phyloP scores from a whole-genome alignment of 2,113 vertebrate species.

The Nibea albiflora region DNA sequence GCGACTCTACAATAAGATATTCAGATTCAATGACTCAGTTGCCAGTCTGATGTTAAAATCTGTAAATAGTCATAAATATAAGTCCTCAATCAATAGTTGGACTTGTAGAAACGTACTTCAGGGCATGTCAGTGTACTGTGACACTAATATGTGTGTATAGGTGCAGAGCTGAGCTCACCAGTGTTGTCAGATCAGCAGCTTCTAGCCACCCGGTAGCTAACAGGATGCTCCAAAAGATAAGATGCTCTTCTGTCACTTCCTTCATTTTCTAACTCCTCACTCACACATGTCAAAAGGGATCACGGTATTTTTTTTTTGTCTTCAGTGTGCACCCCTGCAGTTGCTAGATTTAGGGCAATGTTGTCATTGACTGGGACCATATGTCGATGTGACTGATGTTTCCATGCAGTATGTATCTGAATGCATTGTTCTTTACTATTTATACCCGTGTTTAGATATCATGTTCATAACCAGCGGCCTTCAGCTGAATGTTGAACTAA shows the following conservation, averaged over 20 bases:
- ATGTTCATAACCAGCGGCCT: background rate
- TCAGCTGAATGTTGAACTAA: constrained; percentile 1
- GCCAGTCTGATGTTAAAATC: background rate
- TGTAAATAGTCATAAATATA: background rate
- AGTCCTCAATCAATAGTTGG: background rate
- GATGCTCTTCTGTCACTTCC: background rate
- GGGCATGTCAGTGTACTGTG: background rate
- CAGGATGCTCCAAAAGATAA: background rate
- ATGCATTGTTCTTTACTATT: background rate
- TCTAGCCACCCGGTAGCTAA: background rate
- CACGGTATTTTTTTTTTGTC: background rate
- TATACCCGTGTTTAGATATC: background rate
- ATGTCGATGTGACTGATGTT: background rate
- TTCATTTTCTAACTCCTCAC: background rate
- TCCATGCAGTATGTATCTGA: background rate
- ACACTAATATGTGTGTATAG: background rate
- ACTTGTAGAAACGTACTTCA: background rate
- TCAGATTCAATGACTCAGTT: background rate
- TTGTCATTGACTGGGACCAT: background rate
- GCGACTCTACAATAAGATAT: background rate
- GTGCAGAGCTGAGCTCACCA: background rate
- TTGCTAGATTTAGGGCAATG: background rate
- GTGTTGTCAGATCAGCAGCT: background rate
- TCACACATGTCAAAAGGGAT: background rate
- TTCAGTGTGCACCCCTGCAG: background rate